Evolutionary conservation across 2,888 invertebrate genomes (phyloP).

Genomic region (Epiblema foenella): DNA sequence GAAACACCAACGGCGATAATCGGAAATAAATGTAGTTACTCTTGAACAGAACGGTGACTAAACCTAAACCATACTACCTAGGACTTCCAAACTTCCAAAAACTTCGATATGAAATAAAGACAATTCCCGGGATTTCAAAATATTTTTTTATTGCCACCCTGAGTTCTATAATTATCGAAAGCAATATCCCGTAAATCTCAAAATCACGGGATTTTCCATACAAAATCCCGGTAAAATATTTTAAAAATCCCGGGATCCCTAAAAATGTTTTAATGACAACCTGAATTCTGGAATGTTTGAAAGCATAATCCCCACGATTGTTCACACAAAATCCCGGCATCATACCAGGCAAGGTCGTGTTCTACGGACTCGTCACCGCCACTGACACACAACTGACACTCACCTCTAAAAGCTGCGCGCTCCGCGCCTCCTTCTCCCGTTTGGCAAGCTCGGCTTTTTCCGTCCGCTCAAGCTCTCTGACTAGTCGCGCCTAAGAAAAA

Average conservation of each 20-base stretch:
- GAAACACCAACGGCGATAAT: background rate
- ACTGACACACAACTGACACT: constrained; percentile 51
- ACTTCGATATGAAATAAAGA: background rate
- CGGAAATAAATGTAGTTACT: constrained; percentile 8
- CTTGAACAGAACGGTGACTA: constrained; percentile 23
- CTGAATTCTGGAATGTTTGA: background rate
- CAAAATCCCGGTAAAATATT: background rate
- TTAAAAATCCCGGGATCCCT: too few relatives aligned
- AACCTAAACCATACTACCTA: too few relatives aligned
- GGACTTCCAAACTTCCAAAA: background rate
- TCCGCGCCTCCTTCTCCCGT: constrained; percentile 91
- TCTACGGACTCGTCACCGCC: background rate
- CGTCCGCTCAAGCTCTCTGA: constrained; percentile 90
- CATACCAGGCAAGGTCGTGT: background rate
- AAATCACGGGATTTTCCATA: background rate
- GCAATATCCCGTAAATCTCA: background rate
- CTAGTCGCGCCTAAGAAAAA: constrained; percentile 78
- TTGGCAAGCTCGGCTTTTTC: constrained; percentile 94
- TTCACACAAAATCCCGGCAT: background rate
- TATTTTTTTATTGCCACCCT: background rate
- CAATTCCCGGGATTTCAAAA: background rate
- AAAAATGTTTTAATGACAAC: background rate
- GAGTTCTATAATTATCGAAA: background rate
- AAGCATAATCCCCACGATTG: background rate
- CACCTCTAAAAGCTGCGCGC: constrained; percentile 95